Percentiles rank a stretch among this genome's conserved stretches.
Conservation (phyloP, 2,888 invertebrate genomes). For the Aspidiotus destructor region DNA sequence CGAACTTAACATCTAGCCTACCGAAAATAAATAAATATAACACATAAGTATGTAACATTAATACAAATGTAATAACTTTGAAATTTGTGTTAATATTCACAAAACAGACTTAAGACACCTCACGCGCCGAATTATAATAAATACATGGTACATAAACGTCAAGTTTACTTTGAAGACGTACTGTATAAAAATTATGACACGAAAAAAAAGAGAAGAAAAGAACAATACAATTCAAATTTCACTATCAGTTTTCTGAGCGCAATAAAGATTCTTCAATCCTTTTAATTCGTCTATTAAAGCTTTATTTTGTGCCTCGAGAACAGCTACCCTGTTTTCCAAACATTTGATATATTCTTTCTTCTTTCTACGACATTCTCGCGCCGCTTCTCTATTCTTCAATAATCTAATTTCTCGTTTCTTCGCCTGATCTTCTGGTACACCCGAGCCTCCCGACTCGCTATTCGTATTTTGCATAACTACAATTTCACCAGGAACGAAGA, state of each 20-base stretch:
- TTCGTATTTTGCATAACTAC: conserved; percentile 35
- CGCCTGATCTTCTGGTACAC: conserved; percentile 76
- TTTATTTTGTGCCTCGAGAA: conserved; percentile 99
- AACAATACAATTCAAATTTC: not conserved
- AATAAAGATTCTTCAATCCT: conserved; percentile 93
- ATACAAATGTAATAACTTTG: not conserved
- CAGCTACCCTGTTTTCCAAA: conserved; percentile 97
- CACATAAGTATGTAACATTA: not conserved
- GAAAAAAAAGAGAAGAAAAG: not conserved
- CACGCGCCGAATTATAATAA: too few species aligned
- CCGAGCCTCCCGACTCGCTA: conserved; percentile 10
- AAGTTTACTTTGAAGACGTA: not conserved
- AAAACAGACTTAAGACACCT: not conserved
- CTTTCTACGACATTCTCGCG: conserved; percentile 95
- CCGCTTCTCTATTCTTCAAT: conserved; percentile 94
- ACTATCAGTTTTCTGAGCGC: conserved; percentile 74
- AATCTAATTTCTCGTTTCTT: conserved; percentile 87
- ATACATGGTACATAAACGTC: not conserved
- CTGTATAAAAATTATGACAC: not conserved
- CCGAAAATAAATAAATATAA: not conserved
- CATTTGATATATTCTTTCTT: conserved; percentile 99
- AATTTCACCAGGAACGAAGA: conserved; percentile 78
- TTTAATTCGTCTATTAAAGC: conserved; percentile 98
- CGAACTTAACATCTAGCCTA: too few species aligned
- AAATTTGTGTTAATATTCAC: not conserved